Evolutionary conservation across 1,140 invertebrate genomes (phyloP), one percentile per base, ranked within the genome.

Genomic region (Neodiprion virginianus): DNA sequence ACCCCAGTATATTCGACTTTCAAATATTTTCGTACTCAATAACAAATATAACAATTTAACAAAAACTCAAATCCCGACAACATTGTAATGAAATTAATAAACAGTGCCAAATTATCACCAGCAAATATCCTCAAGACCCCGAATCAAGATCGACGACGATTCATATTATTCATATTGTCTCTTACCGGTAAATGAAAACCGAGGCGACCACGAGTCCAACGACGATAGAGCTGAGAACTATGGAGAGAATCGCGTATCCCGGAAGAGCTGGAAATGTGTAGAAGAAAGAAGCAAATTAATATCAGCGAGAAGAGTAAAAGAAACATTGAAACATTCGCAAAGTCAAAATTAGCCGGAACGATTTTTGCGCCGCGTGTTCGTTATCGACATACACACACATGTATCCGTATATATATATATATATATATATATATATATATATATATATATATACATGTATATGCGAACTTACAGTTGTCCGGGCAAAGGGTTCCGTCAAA

Each of bases 401-500:
- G 5, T 40, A 40, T 40, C 1, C 5, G 5, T 40, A 40, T 40
- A 40, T 40, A 40, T 40, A 5, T 40, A 40, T 28, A 28, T 28
- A 3, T 28, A 28, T 28, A 28, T 28, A 3, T 28, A 28, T 28
- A 28, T 28, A 28, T 28, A 28, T 28, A 3, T 28, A 28, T 28
- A 28, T 28, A 3, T 40, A 40, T 40, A 40, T 40, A 40, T 40
- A 40, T 2, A 4, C 1, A 5, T 40, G 5, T 40, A 40, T 40
- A 75, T 5, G 23, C 2, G 65, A 71, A 48, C 91, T 90, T 84
- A 92, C 92, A 92, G 80, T 92, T 93, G 85, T 94, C 92, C 8
- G 93, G 93, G 85, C 97, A 99, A 69, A 97, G 91, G 0, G 95
- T 94, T 40, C 94, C 93, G 85, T 99, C 97, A 86, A 96, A 99